Evolutionary conservation across 1,140 invertebrate genomes (phyloP), one percentile per base, ranked within the genome.

Genomic region (Aphelinus atriplicis): DNA sequence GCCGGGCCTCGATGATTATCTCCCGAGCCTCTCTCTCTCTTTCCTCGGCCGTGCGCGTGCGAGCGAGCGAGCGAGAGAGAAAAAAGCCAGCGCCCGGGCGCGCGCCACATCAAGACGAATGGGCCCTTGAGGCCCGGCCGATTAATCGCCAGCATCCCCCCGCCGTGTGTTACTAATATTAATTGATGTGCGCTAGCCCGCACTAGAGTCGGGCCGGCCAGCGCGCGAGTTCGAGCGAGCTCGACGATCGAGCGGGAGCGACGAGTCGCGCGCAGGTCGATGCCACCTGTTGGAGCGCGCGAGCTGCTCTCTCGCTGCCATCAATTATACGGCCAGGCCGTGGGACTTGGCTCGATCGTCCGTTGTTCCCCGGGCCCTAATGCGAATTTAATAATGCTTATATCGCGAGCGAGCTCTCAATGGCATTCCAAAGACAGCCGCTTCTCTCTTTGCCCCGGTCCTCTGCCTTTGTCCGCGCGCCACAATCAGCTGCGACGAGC

Each of bases 61-160:
- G 42, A 26, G 26, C 26, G 51, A 53, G 9, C 4, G 9, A 53
- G 4, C 51, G 53, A 48, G 73, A 78, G 81, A 81, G 78, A 81
- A 81, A 80, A 53, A 53, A 53, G 78, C 26, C 26, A 79, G 77
- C 80, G 79, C 79, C 78, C 80, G 79, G 77, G 73, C 62, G 47
- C 70, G 77, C 80, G 79, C 74, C 77, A 77, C 64, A 83, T 82
- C 81, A 83, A 83, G 81, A 82, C 78, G 80, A 81, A 83, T 82
- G 78, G 70, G 58, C 68, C 43, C 73, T 45, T 62, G 73, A 66
- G 72, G 71, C 7, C 62, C 69, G 63, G 47, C 78, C 80, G 80
- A 84, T 85, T 84, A 83, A 83, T 83, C 82, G 81, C 77, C 46
- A 63, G 74, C 79, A 78, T 81, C 77, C 78, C 78, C 77, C 76